Evolutionary conservation across 2,888 invertebrate genomes (phyloP).

Genomic region (Stictocephala bisonia): DNA sequence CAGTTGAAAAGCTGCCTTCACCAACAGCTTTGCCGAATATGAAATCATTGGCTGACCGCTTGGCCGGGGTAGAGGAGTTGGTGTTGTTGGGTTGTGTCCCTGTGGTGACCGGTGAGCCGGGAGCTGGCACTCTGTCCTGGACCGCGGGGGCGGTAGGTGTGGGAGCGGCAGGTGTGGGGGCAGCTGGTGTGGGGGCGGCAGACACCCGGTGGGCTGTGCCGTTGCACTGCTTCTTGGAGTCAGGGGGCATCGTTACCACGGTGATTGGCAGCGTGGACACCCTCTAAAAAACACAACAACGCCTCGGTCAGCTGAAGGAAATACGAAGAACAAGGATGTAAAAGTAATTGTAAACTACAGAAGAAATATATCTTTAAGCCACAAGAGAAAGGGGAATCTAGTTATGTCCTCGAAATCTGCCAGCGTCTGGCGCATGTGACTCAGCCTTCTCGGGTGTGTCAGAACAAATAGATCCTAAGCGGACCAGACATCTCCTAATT

Average conservation of each 20-base stretch:
- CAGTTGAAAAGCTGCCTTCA: constrained; percentile 97
- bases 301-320: not conserved
- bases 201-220: no score
- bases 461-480: constrained; percentile 4
- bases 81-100: no score
- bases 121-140: no score
- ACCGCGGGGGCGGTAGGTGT: constrained; percentile 62
- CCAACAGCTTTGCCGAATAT: constrained; percentile 96
- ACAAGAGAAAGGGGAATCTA: no score
- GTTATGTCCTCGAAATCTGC: no score
- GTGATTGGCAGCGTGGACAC: constrained; percentile 54
- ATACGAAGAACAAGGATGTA: no score
- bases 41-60: constrained; percentile 87
- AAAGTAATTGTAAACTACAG: no score
- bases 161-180: constrained; percentile 64
- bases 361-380: no score
- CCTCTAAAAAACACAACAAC: constrained; percentile 48
- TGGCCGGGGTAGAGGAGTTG: constrained; percentile 64
- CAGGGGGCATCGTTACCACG: constrained; percentile 48
- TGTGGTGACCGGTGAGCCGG: no score
- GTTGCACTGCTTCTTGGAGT: constrained; percentile 59
- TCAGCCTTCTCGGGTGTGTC: no score
- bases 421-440: no score
- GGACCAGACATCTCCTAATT: constrained; percentile 36
- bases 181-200: constrained; percentile 45